These are phyloP conservation scores for Fistularia tabacaria DNA, from an alignment of 2,797 vertebrate genomes.

Conservation along the genomic window DNA sequence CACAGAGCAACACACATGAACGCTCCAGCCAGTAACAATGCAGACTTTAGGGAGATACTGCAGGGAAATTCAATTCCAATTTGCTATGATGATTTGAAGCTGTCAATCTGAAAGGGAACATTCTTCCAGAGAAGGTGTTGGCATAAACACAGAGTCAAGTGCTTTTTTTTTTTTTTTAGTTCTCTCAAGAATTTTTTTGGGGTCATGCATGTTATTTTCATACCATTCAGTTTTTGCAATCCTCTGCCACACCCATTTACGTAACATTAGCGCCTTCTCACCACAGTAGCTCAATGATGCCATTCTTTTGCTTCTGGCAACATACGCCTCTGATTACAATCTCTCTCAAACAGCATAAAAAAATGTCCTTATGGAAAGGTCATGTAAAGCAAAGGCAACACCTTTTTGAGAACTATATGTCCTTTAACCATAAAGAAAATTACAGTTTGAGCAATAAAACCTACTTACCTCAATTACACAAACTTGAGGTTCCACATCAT, in stretches of 20 bases:
- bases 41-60: too few relatives aligned
- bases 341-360: too few relatives aligned
- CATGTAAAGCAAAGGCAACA: too few relatives aligned
- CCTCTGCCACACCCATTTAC: conserved; percentile 5
- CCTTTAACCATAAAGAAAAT: not conserved
- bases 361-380: too few relatives aligned
- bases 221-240: too few relatives aligned
- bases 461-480: conserved; percentile 90
- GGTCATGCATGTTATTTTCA: too few relatives aligned
- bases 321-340: conserved; percentile 14
- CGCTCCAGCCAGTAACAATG: too few relatives aligned
- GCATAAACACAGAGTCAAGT: conserved; percentile 7
- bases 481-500: conserved; percentile 89
- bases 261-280: conserved; percentile 5
- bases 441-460: not conserved
- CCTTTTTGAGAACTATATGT: not conserved
- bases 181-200: too few relatives aligned
- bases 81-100: conserved; percentile 9
- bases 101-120: not conserved
- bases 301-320: conserved; percentile 9
- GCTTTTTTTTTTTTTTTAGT: too few relatives aligned
- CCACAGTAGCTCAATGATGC: conserved; percentile 2
- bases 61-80: conserved; percentile 5
- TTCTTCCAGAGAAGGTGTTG: not conserved
- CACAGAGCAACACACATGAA: not conserved